Base-by-base conservation (phyloP, 2,113 vertebrate species). In the Oceanites oceanicus region DNA sequence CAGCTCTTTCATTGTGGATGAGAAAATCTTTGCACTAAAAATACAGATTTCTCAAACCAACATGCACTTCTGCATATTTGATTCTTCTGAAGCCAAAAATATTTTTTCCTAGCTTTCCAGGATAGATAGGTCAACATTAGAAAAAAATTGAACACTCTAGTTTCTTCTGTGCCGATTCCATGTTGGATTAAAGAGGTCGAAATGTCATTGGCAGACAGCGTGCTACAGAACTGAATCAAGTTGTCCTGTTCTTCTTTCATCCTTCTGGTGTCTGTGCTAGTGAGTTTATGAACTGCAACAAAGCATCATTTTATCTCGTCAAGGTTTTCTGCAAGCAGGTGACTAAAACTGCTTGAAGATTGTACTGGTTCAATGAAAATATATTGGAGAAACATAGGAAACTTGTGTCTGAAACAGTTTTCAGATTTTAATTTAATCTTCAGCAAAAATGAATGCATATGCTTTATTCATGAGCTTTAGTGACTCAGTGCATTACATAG, bases 381-480 rank as follows among this genome's bases (percentile, higher is more conserved):
- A 2, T 14, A 45, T 59, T 50, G 72, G 67, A 85, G 76, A 94
- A 81, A 55, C 47, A 25, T 65, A n/a, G 23, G 49, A 86, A 93
- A 81, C 40, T 47, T 70, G n/a, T 47, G 45, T 65, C 65, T 82
- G 61, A 72, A 96, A 38, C 45, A 8, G 27, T 71, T 84, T 72
- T 75, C 34, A 65, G 21, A 72, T 91, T 90, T 89, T 81, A 40
- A 27, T 88, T 67, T 93, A 78, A 72, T 86, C 83, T 78, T 68
- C 29, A 32, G 72, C 61, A 91, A 58, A 96, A 96, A 67, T 38
- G 23, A 78, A 61, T 68, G 56, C 79, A 29, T 66, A 56, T 94
- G 84, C 40, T 79, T 94, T 97, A 97, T 96, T 92, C 92, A 79
- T 95, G 87, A 96, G 86, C 62, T 87, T 53, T 38, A 95, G 77